These are phyloP conservation scores for Podilymbus podiceps DNA, from an alignment of 2,113 vertebrate genomes.

Conservation along the genomic window DNA sequence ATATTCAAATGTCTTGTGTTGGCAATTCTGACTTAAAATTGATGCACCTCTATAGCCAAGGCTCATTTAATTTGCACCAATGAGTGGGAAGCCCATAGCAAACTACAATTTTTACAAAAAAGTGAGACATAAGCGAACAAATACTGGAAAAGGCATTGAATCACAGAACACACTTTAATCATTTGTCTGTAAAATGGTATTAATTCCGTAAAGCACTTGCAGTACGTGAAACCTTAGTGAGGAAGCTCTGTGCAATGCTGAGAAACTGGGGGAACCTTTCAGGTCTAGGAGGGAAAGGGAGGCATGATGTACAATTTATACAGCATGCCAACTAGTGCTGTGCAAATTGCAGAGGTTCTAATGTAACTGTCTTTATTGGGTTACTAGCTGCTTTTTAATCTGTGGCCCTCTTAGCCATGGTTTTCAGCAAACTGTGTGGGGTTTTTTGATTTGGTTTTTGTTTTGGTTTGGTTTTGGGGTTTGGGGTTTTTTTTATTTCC, in stretches of 20 bases:
- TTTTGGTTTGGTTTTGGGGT: too few relatives aligned
- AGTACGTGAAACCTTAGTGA: not conserved
- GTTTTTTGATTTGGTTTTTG: too few relatives aligned
- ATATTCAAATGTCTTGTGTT: not conserved
- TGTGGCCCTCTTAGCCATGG: not conserved
- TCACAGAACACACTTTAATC: not conserved
- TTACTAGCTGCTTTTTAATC: not conserved
- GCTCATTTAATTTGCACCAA: not conserved
- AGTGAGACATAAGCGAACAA: not conserved
- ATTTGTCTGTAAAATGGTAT: not conserved
- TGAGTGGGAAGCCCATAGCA: not conserved
- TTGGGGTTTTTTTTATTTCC: not conserved
- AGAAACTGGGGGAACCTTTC: not conserved
- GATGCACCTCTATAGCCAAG: not conserved
- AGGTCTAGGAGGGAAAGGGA: not conserved
- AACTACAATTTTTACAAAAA: not conserved
- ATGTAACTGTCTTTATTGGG: not conserved
- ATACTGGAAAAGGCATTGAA: not conserved
- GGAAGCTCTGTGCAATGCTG: not conserved
- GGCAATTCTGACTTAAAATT: not conserved
- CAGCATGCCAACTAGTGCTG: accelerated
- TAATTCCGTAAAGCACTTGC: not conserved
- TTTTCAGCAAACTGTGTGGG: not conserved
- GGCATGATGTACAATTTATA: not conserved
- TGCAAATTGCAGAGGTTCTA: not conserved